Base-by-base conservation (phyloP, 2,888 invertebrate genomes). In the Chalcosyrphus nemorum region DNA sequence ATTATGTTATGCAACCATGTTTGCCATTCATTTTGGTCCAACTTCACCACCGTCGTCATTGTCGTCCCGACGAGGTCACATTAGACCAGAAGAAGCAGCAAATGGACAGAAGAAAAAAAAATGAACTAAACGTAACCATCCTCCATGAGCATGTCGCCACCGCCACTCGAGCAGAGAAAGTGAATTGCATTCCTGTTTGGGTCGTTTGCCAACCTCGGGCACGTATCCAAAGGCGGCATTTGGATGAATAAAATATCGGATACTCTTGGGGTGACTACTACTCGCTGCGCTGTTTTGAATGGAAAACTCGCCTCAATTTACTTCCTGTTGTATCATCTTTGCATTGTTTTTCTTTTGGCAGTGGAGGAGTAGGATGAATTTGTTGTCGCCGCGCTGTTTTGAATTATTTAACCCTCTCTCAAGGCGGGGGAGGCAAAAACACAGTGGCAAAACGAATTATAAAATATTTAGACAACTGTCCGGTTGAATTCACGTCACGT, bases 1-100 rank as follows among this genome's bases (percentile, higher is more conserved):
- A 90, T 91, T 90, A 90, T 86, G 87, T 84, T 68, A 84, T 84
- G 84, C 81, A 85, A 85, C 81, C 75, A 65, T 85, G 75, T 75
- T 85, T 85, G 85, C 81, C 85, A 81, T 80, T 76, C 85, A 81
- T 85, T 81, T 81, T 59, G 75, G 81, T 81, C 57, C 82, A 61
- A 24, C 68, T 29, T 35, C n/a, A 45, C 15, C 61, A 41, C 19
- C 32, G 41, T 59, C 65, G 57, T 52, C 29, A 7, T 41, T 29
- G 80, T 32, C 57, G 43, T 61, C 52, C 65, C 80, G 70, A 65
- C 57, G 74, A 84, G 84, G 84, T 84, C 84, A 84, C 84, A 84
- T 84, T 84, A 75, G 70, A 84, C 57, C 56, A 68, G 50, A 45
- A 63, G 50, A 45, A 63, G 50, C 38, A 50, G 13, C 19, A 68